These are phyloP conservation scores for Rhinatrema bivittatum DNA, from an alignment of 2,797 vertebrate species.

Conservation along the genomic window DNA sequence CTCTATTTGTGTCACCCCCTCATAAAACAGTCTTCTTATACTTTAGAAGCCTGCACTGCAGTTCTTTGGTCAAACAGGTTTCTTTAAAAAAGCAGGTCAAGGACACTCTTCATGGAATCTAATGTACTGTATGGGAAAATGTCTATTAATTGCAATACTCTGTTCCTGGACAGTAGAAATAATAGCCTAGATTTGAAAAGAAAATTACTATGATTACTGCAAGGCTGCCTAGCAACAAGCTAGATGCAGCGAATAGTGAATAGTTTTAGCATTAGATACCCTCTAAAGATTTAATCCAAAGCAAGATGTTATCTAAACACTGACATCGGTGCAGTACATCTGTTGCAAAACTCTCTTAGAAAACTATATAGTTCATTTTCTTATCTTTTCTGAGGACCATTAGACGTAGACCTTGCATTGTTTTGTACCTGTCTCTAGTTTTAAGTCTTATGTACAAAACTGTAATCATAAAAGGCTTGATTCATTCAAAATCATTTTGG, in stretches of 20 bases:
- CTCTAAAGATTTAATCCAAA: conserved; percentile 6
- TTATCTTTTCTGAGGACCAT: no score
- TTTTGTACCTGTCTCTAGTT: no score
- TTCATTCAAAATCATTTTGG: no score
- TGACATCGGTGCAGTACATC: no score
- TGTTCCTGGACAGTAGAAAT: conserved; percentile 24
- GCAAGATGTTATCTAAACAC: conserved; percentile 5
- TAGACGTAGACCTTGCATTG: no score
- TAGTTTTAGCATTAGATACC: conserved; percentile 17
- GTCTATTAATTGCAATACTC: conserved; percentile 25
- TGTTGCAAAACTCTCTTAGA: no score
- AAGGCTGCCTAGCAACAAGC: conserved; percentile 25
- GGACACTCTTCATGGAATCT: conserved; percentile 15
- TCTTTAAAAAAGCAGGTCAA: conserved; percentile 17
- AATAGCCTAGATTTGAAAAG: conserved; percentile 27
- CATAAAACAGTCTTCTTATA: no score
- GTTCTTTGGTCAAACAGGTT: conserved; percentile 13
- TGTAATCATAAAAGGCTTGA: no score
- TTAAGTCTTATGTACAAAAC: no score
- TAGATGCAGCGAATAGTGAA: conserved; percentile 14
- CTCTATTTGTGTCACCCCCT: no score
- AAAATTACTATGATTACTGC: conserved; percentile 20
- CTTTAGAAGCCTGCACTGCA: background rate
- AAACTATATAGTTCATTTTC: no score
- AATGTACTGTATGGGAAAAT: conserved; percentile 18